Evolutionary conservation across 2,797 vertebrate species (phyloP), one percentile per base, ranked within the genome.

Genomic region (Poecilia gillii): DNA sequence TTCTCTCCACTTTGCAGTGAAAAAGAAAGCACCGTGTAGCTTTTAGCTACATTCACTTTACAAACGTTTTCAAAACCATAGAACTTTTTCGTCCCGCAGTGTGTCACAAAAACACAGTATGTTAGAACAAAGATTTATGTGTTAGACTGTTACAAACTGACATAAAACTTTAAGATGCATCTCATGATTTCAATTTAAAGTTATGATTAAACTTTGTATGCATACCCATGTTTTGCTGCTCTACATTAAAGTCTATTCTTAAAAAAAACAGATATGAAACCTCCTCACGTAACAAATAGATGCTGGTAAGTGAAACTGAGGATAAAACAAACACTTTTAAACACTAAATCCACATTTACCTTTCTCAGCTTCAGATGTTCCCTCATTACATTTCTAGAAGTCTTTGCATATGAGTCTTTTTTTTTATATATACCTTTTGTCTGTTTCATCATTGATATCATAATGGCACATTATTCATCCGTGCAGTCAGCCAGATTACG

Each of bases 241-340:
- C 5, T 59, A 59, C 14, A 70, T 4, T 6, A 25, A 81, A 83
- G 71, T 82, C 78, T n/a, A 79, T 70, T 55, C 53, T 72, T 64
- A 82, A 47, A 78, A 77, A 77, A 7, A 41, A 74, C 77, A 59
- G 33, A 86, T 81, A 79, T 49, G 74, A 80, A 64, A 76, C 62
- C 72, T 72, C 80, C 71, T 73, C 4, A 76, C 39, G 68, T 62
- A 47, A 64, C 68, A 57, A 88, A 77, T 71, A 83, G 51, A 84
- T 36, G 41, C 78, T 80, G 39, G 16, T 73, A 51, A 62, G 14
- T 59, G 72, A 71, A 79, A 82, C 64, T 68, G 16, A 68, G 20
- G 33, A 68, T 41, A 23, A 39, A 36, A 36, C 16, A 66, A 36
- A 36, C 6, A 36, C 3, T 64, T 57, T 8, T 1, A 66, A 66